These are phyloP conservation scores for Hoplodrina ambigua DNA, from an alignment of 2,888 invertebrate species.

Conservation along the genomic window DNA sequence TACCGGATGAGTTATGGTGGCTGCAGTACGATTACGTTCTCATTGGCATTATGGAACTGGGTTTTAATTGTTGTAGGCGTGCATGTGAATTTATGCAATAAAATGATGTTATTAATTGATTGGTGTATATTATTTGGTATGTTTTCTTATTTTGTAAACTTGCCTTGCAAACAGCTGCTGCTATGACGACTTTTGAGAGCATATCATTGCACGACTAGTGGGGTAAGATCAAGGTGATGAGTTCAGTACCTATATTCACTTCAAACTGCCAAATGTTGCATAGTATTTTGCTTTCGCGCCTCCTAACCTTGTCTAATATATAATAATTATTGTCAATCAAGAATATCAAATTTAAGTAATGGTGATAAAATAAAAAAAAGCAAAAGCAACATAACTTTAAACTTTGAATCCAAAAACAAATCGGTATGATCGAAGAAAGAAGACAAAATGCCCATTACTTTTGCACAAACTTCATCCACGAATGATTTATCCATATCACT, in stretches of 20 bases:
- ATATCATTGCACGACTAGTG: background rate
- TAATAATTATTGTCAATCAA: too few relatives aligned
- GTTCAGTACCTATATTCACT: too few relatives aligned
- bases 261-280: too few relatives aligned
- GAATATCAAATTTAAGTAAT: too few relatives aligned
- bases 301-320: too few relatives aligned
- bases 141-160: background rate
- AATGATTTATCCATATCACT: slow-evolving; percentile 35
- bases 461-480: slow-evolving; percentile 40
- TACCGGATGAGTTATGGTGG: slow-evolving; percentile 69
- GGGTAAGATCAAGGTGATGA: too few relatives aligned
- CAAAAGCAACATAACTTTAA: too few relatives aligned
- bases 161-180: background rate
- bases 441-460: background rate
- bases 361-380: too few relatives aligned
- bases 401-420: too few relatives aligned
- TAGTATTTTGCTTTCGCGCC: too few relatives aligned
- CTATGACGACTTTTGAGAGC: background rate
- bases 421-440: background rate
- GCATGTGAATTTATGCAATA: slow-evolving; percentile 39
- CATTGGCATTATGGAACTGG: slow-evolving; percentile 45
- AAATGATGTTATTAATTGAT: slow-evolving; percentile 3
- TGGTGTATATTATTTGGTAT: slow-evolving; percentile 3
- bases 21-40: slow-evolving; percentile 53
- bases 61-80: slow-evolving; percentile 52